These are phyloP conservation scores for Rafetus swinhoei DNA, from an alignment of 2,113 vertebrate genomes.

Conservation along the genomic window DNA sequence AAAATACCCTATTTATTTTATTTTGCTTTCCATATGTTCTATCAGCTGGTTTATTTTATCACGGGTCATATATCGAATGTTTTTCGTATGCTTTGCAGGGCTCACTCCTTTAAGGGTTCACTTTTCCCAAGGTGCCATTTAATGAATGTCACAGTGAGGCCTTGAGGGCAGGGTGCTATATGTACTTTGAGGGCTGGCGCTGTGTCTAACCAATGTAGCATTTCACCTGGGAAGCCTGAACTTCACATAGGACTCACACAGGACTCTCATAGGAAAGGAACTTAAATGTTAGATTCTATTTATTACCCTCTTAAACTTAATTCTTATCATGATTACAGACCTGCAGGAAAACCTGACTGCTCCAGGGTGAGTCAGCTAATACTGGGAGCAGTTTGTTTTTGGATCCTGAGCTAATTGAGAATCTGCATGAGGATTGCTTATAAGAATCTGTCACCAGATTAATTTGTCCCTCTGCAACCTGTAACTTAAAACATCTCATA, in stretches of 20 bases:
- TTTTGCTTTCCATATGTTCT: neutral
- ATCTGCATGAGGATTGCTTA: conserved; percentile 56
- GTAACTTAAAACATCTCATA: conserved; percentile 63
- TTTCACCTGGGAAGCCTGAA: neutral
- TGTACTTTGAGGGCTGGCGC: neutral
- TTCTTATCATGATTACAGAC: neutral
- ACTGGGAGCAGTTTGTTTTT: conserved; percentile 39
- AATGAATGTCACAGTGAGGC: neutral
- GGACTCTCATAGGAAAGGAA: neutral
- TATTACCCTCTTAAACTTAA: conserved; percentile 24
- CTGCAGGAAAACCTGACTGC: conserved; percentile 28
- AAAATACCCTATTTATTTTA: no score
- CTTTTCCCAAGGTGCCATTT: neutral
- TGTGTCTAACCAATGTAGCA: neutral
- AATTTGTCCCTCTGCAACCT: conserved; percentile 55
- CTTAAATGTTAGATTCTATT: rapidly evolving
- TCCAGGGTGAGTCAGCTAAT: neutral
- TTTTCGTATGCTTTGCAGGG: neutral
- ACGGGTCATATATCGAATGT: neutral
- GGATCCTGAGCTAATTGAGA: conserved; percentile 67
- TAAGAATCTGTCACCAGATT: conserved; percentile 71
- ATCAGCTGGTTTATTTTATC: neutral
- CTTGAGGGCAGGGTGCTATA: neutral
- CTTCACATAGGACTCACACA: neutral
- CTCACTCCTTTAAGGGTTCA: neutral